These are phyloP conservation scores for Clamator glandarius DNA, from an alignment of 2,797 vertebrate genomes.

Conservation along the genomic window DNA sequence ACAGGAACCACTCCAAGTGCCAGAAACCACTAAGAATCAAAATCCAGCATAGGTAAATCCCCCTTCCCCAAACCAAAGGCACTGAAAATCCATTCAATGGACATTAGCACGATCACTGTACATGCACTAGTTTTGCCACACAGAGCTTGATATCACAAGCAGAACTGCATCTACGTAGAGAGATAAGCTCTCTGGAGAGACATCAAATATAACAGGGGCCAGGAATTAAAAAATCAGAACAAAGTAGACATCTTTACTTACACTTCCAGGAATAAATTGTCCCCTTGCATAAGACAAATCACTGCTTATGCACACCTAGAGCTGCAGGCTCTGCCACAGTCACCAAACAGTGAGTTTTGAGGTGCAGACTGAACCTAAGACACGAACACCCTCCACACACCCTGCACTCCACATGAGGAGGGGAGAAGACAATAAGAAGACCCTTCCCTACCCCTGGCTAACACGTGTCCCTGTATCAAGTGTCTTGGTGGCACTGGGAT, in stretches of 20 bases:
- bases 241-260: background rate
- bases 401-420: background rate
- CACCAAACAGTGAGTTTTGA: background rate
- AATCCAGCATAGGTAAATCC: background rate
- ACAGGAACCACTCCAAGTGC: too few species aligned
- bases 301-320: background rate
- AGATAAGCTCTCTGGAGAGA: background rate
- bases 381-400: background rate
- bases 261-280: background rate
- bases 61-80: background rate
- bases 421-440: background rate
- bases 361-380: background rate
- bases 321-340: background rate
- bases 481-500: background rate
- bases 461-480: fast-evolving
- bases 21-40: background rate
- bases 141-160: background rate
- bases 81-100: background rate
- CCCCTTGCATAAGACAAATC: background rate
- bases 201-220: background rate
- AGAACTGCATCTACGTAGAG: background rate
- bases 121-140: background rate
- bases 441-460: background rate
- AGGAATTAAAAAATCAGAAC: background rate
- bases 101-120: fast-evolving